Conservation (phyloP, 2,888 invertebrate species). For the Nephrotoma flavescens region DNA sequence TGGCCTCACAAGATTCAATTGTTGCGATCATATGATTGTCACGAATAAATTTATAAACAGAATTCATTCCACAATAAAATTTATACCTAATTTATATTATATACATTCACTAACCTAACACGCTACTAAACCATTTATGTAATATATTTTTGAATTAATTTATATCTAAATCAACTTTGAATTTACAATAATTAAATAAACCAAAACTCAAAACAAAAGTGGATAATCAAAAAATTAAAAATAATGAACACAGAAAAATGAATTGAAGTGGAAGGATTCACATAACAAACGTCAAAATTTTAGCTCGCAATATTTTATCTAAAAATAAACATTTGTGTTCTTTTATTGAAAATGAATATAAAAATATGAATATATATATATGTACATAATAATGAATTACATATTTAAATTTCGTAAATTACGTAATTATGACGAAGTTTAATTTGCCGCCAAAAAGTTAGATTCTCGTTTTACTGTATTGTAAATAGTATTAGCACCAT, state of each 20-base stretch:
- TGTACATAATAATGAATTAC: neutral
- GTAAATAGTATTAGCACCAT: neutral
- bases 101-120: neutral
- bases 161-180: slow-evolving; percentile 6
- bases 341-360: neutral
- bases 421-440: neutral
- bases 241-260: neutral
- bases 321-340: neutral
- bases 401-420: neutral
- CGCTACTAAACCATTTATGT: slow-evolving; percentile 9
- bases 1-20: slow-evolving; percentile 46
- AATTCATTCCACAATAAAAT: slow-evolving; percentile 35
- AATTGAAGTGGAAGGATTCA: neutral
- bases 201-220: neutral
- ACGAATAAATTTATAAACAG: slow-evolving; percentile 50
- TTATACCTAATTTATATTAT: neutral
- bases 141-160: slow-evolving; percentile 8
- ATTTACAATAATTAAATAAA: neutral
- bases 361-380: neutral
- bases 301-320: neutral
- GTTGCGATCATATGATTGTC: slow-evolving; percentile 50
- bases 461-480: neutral
- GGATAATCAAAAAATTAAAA: neutral
- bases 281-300: neutral
- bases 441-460: neutral